phyloP scores from a whole-genome alignment of 1,140 invertebrate species.

The Atta cephalotes region DNA sequence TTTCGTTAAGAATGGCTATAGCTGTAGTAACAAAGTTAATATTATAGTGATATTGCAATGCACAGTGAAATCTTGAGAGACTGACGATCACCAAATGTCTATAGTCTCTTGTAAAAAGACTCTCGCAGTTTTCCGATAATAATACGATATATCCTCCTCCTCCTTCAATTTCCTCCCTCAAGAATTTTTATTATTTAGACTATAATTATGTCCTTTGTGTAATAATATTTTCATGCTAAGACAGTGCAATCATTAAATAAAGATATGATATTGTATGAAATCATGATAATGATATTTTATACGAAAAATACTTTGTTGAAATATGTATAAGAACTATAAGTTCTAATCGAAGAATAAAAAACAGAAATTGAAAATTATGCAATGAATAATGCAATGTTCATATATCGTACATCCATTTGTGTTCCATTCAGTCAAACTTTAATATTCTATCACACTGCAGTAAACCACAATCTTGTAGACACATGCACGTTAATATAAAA shows the following conservation, averaged over 20 bases:
- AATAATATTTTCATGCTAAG: slow-evolving; percentile 28
- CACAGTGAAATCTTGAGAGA: slow-evolving; percentile 12
- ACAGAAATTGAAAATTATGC: background rate
- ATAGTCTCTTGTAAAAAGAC: background rate
- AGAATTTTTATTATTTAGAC: slow-evolving; percentile 42
- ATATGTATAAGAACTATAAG: background rate
- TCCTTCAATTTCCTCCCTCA: background rate
- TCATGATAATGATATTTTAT: background rate
- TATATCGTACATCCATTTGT: background rate
- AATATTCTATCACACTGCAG: background rate
- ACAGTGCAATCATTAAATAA: background rate
- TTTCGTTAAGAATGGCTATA: background rate
- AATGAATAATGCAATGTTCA: background rate
- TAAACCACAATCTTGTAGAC: background rate
- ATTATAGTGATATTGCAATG: background rate
- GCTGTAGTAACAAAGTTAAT: background rate
- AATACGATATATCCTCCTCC: background rate
- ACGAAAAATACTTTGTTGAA: background rate
- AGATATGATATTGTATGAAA: background rate
- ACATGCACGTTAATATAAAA: background rate
- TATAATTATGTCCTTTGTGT: background rate
- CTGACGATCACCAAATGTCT: slow-evolving; percentile 1
- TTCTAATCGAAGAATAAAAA: background rate
- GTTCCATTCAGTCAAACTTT: background rate
- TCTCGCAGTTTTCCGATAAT: background rate